Base-by-base conservation (phyloP, 2,888 invertebrate genomes). In the Agrypnus murinus region DNA sequence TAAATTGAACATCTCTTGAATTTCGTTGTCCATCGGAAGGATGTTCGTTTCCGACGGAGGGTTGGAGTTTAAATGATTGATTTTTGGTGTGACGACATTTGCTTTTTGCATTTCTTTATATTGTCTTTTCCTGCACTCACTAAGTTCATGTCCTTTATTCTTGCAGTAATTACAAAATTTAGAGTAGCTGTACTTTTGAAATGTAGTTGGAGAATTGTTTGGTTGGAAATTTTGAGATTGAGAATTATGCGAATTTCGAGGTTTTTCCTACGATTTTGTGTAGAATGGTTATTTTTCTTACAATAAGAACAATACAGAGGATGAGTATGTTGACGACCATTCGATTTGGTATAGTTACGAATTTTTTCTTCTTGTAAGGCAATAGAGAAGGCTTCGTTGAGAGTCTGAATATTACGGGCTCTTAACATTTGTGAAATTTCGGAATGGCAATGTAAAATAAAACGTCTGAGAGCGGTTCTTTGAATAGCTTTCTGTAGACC, bases 111-210 rank as follows among this genome's bases (percentile, higher is more conserved):
- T 12, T 31, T 65, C 48, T 38, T 38, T 40, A 25, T 4, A 58
- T 10, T 58, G 58, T 19, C 40, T 12, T 43, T 65, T 48, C 12
- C 40, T 10, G 46, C 71, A 68, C 15, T 68, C 60, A 9, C 12
- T n/a, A 45, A 69, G 59, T 9, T 9, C 7, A 50, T 69, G 68
- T 0, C 72, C 68, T 10, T 48, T 34, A 17, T 59, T 72, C 45
- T 69, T 69, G 25, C 72, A 72, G 32, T 68, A 72, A 32, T 68
- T 71, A 17, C 71, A 68, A 17, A 58, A 69, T 65, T 72, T 72
- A 1, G 59, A 2, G 8, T 14, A 15, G 17, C 32, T 31, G 12
- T 31, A 53, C 4, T 10, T n/a, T n/a, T n/a, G n/a, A n/a, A n/a
- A n/a, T n/a, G n/a, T n/a, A n/a, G n/a, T n/a, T n/a, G n/a, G n/a